These are phyloP conservation scores for Bombus affinis DNA, from an alignment of 1,140 invertebrate species.

Conservation along the genomic window DNA sequence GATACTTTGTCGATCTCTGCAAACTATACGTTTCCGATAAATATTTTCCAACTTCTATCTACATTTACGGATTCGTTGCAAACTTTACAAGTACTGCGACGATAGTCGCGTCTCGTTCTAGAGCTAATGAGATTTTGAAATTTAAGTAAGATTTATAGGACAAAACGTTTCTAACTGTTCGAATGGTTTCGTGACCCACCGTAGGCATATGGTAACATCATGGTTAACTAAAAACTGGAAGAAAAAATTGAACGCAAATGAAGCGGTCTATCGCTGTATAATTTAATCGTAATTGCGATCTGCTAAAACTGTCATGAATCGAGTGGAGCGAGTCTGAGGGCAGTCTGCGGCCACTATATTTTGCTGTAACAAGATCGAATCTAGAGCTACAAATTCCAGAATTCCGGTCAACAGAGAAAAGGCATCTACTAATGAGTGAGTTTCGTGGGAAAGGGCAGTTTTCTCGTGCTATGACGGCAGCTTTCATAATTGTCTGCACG, in stretches of 20 bases:
- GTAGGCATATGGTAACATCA: too few species aligned
- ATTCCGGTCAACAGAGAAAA: conserved; percentile 49
- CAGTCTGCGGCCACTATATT: background rate
- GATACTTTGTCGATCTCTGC: too few species aligned
- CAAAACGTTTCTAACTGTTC: too few species aligned
- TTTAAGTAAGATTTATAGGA: too few species aligned
- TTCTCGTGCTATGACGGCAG: conserved; percentile 10
- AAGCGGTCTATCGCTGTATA: background rate
- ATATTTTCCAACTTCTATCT: too few species aligned
- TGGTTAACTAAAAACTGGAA: background rate
- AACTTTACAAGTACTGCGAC: too few species aligned
- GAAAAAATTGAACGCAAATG: background rate
- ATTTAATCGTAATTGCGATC: background rate
- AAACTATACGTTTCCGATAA: too few species aligned
- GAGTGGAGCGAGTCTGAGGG: background rate
- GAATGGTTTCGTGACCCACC: too few species aligned
- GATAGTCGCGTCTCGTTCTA: too few species aligned
- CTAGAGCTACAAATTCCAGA: conserved; percentile 21
- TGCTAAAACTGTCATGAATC: background rate
- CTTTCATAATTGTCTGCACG: conserved; percentile 42
- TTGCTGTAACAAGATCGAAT: conserved; percentile 1
- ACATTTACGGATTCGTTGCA: too few species aligned
- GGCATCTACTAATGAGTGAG: conserved; percentile 29
- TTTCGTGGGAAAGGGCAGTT: conserved; percentile 55
- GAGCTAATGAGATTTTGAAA: too few species aligned